These are phyloP conservation scores for Cryptoprocta ferox DNA, from an alignment of 2,797 vertebrate species.

Conservation along the genomic window DNA sequence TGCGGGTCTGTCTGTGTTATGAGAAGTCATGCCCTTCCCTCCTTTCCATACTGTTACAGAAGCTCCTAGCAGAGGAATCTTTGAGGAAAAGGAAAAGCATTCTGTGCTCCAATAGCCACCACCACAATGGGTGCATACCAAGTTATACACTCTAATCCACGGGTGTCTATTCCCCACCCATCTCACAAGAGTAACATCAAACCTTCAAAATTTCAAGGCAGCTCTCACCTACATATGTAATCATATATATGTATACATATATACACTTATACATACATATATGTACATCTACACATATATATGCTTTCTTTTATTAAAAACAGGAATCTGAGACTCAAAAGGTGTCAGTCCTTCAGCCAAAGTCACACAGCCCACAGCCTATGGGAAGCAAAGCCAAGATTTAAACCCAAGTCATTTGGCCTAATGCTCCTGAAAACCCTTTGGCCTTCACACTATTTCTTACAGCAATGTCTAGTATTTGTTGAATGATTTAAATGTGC, in stretches of 20 bases:
- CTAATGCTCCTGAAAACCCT: background rate
- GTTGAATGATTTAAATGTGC: background rate
- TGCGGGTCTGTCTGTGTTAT: too few relatives aligned
- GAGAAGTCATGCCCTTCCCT: background rate
- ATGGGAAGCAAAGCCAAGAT: background rate
- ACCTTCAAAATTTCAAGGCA: background rate
- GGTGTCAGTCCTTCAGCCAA: background rate
- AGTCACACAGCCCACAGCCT: background rate
- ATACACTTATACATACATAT: background rate
- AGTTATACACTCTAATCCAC: background rate
- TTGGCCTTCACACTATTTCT: background rate
- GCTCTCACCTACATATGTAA: background rate
- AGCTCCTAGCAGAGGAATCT: background rate
- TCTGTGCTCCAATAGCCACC: background rate
- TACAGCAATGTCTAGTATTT: background rate
- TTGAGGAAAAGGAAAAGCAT: background rate
- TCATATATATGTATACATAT: background rate
- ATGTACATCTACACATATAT: background rate
- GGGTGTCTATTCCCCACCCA: too few relatives aligned
- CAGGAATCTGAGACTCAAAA: background rate
- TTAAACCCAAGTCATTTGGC: background rate
- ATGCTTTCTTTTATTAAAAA: background rate
- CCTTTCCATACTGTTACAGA: background rate
- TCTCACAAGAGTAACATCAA: background rate
- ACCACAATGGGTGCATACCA: too few relatives aligned